Base-by-base conservation (phyloP, 1,140 invertebrate species). In the Megathymus violae region DNA sequence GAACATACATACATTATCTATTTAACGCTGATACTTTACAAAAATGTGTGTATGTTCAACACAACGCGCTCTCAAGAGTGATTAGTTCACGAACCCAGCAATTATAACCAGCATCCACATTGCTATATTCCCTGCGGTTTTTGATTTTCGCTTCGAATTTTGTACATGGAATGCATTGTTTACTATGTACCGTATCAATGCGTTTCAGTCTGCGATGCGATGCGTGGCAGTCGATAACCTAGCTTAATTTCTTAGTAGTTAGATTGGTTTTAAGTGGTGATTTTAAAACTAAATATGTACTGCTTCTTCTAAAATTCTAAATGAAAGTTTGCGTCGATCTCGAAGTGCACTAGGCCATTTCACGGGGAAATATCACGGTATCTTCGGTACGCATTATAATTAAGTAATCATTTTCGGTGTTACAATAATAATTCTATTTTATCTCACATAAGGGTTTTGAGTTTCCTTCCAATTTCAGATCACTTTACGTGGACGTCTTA, bases 181-280 rank as follows among this genome's bases (percentile, higher is more conserved):
- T 1, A 19, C 48, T 59, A 40, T 10, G n/a, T n/a, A n/a, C 40
- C 31, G 48, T 52, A 43, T 38, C 66, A 75, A 81, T 79, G 71
- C 70, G 72, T 67, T 78, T 78, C 75, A 74, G 25, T n/a, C n/a
- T n/a, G n/a, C n/a, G n/a, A n/a, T n/a, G 43, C 43, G 36, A 38
- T 80, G 75, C 74, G 78, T 78, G 70, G 73, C 64, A 52, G 75
- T 73, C 70, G 69, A 84, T 87, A 85, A 88, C 80, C 78, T 81
- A 78, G 87, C 85, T 89, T 88, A 69, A 79, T 79, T 76, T 85
- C 69, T 62, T 76, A 80, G 85, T 89, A 88, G 82, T 80, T 90
- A 82, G 78, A 76, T 76, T 80, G 77, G 71, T 78, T 79, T 79
- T 80, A 79, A 85, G 82, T 89, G 80, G 68, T 88, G 80, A 75